Evolutionary conservation across 2,113 vertebrate species (phyloP).

Genomic region (Zeus faber): DNA sequence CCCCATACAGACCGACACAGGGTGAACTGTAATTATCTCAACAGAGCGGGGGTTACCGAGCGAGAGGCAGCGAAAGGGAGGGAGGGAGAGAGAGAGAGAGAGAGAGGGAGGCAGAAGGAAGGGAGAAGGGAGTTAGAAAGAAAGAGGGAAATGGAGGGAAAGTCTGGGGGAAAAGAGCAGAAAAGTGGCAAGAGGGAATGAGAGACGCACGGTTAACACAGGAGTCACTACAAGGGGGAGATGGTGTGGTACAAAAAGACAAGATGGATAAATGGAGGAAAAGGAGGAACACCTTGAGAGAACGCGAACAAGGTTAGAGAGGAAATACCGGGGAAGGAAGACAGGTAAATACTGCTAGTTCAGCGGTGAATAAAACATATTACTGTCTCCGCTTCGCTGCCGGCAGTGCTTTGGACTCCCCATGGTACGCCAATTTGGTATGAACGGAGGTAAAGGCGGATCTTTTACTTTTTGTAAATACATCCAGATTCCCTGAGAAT

Average conservation of each 20-base stretch:
- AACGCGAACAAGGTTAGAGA: too few relatives aligned
- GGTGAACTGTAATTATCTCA: conserved; percentile 57
- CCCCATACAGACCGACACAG: conserved; percentile 49
- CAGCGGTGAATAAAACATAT: conserved; percentile 4
- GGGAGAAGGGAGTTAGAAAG: too few relatives aligned
- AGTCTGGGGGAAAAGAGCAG: conserved; percentile 3
- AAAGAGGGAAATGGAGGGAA: conserved; percentile 7
- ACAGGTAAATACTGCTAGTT: not conserved
- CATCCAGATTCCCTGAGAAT: too few relatives aligned
- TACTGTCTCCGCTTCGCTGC: not conserved
- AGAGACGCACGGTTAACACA: too few relatives aligned
- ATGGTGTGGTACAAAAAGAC: conserved; percentile 9
- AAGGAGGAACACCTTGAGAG: not conserved
- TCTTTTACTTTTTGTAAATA: conserved; percentile 8
- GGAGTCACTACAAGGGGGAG: too few relatives aligned
- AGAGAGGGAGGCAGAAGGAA: too few relatives aligned
- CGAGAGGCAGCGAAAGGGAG: too few relatives aligned
- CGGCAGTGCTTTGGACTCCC: not conserved
- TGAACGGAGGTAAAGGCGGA: not conserved
- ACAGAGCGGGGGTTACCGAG: conserved; percentile 6
- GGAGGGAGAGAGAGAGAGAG: not conserved
- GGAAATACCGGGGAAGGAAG: too few relatives aligned
- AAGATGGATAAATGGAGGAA: not conserved
- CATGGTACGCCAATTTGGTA: not conserved
- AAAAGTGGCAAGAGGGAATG: not conserved